phyloP scores from a whole-genome alignment of 1,140 invertebrate genomes.

The Drosophila murphyi region DNA sequence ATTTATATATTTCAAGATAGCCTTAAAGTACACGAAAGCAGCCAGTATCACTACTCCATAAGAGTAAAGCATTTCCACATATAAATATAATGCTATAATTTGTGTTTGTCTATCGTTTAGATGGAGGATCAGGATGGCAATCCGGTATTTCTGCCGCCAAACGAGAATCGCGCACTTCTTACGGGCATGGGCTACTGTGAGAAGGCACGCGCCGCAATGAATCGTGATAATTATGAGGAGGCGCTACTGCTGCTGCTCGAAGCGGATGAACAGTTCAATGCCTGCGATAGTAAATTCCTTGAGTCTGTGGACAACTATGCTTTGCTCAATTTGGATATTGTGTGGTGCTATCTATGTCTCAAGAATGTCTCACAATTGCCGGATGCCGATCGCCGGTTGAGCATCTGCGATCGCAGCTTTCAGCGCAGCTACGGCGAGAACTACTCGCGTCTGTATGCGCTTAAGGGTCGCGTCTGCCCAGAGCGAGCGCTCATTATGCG shows the following conservation, averaged over 20 bases:
- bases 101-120: constrained; percentile 83
- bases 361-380: constrained; percentile 89
- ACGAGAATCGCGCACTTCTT: constrained; percentile 88
- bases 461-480: constrained; percentile 88
- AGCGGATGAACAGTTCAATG: constrained; percentile 90
- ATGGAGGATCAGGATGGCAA: constrained; percentile 92
- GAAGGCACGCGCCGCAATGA: constrained; percentile 89
- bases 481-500: constrained; percentile 90
- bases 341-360: constrained; percentile 93
- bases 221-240: constrained; percentile 87
- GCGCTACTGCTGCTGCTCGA: constrained; percentile 90
- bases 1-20: no score
- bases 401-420: constrained; percentile 88
- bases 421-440: constrained; percentile 89
- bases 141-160: constrained; percentile 87
- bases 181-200: constrained; percentile 91
- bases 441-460: constrained; percentile 88
- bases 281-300: constrained; percentile 89
- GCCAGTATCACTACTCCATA: no score
- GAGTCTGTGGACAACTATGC: constrained; percentile 92
- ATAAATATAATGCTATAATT: not conserved
- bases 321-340: constrained; percentile 91
- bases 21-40: no score
- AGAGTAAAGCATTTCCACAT: not conserved
- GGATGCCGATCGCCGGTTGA: constrained; percentile 89